Evolutionary conservation across 2,888 invertebrate species (phyloP), one percentile per base, ranked within the genome.

Genomic region (Coremacera marginata): DNA sequence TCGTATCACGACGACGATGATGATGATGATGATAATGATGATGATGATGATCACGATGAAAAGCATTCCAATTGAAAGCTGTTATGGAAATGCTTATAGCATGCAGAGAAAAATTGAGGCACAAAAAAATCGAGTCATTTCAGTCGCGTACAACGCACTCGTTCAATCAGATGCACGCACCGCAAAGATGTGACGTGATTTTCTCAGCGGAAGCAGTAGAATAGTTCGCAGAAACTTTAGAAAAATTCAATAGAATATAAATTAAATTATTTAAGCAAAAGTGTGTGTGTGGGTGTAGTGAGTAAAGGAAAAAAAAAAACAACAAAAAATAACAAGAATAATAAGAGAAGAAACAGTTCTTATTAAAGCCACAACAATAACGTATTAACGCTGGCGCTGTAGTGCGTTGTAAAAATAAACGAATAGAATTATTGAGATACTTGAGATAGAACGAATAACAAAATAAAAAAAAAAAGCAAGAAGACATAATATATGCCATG

Each of bases 91-190:
- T 55, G 19, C 44, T 9, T 37, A n/a, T 9, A 31, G 19, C 44
- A 22, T 14, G 68, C 11, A 22, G 55, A 27, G 8, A 25, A 19
- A 52, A 27, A 34, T n/a, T 44, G 49, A 55, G 49, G 14, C 44
- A 37, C 22, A 25, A 49, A 25, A 16, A 31, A 70, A 31, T 52
- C 70, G 67, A 70, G 68, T 57, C 8, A 31, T 52, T 37, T 79
- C 72, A 78, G 80, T 78, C 77, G 78, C 75, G 77, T 65, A 63
- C 52, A 60, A 78, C 75, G 76, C 80, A 77, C 70, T 60, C 77
- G 73, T 34, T 63, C 68, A 37, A 55, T 25, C 71, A 72, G 78
- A 78, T 71, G 67, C 63, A 63, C 34, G 68, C 67, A 51, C 22
- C 22, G 51, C 44, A 57, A 76, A 51, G 9, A 37, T 19, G 60